Percentiles rank a stretch among this genome's conserved stretches.
Evolutionary conservation across 2,113 vertebrate genomes (phyloP).

Genomic region (Neolamprologus toae): DNA sequence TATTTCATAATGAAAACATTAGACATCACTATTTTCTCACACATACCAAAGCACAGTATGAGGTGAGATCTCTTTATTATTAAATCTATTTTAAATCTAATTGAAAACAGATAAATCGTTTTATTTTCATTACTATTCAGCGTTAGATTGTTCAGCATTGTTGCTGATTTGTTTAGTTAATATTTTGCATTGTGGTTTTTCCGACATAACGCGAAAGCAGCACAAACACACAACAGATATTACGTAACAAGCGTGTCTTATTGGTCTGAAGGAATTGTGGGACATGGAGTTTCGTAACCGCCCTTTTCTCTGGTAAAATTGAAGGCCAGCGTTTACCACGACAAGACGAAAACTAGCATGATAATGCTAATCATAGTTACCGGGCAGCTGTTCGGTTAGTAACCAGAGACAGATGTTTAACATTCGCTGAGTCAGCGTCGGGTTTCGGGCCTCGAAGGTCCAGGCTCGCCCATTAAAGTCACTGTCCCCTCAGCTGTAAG

Average conservation of each 20-base stretch:
- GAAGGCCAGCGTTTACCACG: background rate
- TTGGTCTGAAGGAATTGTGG: constrained; percentile 6
- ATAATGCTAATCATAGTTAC: background rate
- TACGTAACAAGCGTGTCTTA: background rate
- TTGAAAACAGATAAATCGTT: background rate
- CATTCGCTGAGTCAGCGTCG: background rate
- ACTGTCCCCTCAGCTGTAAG: background rate
- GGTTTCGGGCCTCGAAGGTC: background rate
- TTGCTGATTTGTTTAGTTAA: background rate
- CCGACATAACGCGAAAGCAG: background rate
- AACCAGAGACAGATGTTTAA: background rate
- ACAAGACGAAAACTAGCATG: background rate
- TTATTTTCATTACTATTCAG: background rate
- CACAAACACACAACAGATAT: constrained; percentile 3
- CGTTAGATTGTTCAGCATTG: background rate
- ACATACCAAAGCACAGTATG: background rate
- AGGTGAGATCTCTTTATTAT: background rate
- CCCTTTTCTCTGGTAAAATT: background rate
- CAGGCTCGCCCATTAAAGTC: background rate
- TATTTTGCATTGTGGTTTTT: background rate
- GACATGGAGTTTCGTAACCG: constrained; percentile 11
- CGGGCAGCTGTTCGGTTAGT: background rate
- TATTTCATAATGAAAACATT: background rate
- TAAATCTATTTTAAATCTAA: background rate
- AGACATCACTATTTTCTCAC: background rate